phyloP scores from a whole-genome alignment of 2,797 vertebrate genomes.

The Leptatherina wallacei region DNA sequence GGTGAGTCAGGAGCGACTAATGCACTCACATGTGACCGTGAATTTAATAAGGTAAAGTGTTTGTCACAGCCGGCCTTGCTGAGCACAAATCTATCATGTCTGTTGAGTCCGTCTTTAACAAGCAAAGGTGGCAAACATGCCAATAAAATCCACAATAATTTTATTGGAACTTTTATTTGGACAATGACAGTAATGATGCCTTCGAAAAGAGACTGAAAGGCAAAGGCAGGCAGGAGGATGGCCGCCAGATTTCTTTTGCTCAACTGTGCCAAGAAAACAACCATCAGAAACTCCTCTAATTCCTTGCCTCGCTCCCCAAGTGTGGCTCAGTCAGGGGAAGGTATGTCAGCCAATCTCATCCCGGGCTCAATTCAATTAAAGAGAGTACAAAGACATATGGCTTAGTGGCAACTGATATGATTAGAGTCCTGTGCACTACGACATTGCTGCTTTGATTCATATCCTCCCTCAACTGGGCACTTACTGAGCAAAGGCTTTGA shows the following conservation, averaged over 20 bases:
- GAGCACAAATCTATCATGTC: conserved; percentile 39
- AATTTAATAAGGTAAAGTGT: conserved; percentile 71
- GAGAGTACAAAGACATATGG: conserved; percentile 79
- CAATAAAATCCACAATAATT: conserved; percentile 41
- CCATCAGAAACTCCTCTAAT: conserved; percentile 38
- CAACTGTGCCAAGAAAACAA: conserved; percentile 51
- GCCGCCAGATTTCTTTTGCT: conserved; percentile 22
- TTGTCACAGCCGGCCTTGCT: conserved; percentile 34
- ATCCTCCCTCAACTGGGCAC: conserved; percentile 56
- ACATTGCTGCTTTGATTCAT: conserved; percentile 74
- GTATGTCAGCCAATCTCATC: conserved; percentile 78
- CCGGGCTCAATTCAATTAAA: conserved; percentile 78
- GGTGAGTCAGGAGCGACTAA: conserved; percentile 56
- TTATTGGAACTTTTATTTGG: conserved; percentile 42
- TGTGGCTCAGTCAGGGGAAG: conserved; percentile 53
- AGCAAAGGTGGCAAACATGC: conserved; percentile 31
- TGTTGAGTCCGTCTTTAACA: conserved; percentile 40
- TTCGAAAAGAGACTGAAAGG: conserved; percentile 9
- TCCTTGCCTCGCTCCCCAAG: conserved; percentile 36
- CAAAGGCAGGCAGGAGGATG: conserved; percentile 12
- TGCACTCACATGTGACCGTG: conserved; percentile 39
- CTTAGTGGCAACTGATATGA: conserved; percentile 75
- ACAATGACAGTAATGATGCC: conserved; percentile 21
- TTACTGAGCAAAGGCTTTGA: conserved; percentile 12
- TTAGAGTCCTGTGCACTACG: conserved; percentile 73